These are phyloP conservation scores for Meiosimyza decipiens DNA, from an alignment of 2,888 invertebrate species.

Conservation along the genomic window DNA sequence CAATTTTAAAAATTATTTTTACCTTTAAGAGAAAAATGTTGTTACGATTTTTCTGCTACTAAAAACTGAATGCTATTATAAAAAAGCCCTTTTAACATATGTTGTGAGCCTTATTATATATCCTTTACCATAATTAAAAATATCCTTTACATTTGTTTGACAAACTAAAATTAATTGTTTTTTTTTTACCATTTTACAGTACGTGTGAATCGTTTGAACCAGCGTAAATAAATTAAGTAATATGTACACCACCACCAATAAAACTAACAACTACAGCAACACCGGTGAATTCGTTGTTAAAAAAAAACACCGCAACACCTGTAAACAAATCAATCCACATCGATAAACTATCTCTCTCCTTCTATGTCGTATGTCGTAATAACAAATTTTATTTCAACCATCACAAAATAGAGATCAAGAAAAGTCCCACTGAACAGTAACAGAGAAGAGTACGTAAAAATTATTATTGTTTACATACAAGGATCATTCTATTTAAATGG, in stretches of 20 bases:
- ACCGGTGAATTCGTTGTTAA: constrained; percentile 33
- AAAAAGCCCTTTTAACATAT: constrained; percentile 18
- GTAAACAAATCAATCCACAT: constrained; percentile 31
- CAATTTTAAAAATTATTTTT: constrained; percentile 12
- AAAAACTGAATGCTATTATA: constrained; percentile 23
- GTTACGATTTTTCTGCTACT: constrained; percentile 11
- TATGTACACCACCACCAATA: constrained; percentile 51
- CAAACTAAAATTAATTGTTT: background rate
- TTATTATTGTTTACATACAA: background rate
- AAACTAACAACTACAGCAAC: constrained; percentile 43
- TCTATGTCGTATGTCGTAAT: background rate
- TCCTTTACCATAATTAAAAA: constrained; percentile 6
- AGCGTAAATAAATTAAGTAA: constrained; percentile 68
- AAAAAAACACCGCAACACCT: constrained; percentile 27
- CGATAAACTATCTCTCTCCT: constrained; percentile 40
- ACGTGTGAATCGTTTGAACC: constrained; percentile 91
- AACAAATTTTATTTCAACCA: background rate
- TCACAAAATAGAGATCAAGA: constrained; percentile 35
- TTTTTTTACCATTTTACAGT: constrained; percentile 74
- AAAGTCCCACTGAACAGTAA: constrained; percentile 42
- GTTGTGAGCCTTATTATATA: background rate
- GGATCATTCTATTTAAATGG: no score
- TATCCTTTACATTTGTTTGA: background rate
- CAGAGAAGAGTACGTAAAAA: constrained; percentile 28
- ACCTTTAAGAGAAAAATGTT: background rate